Evolutionary conservation across 2,888 invertebrate species (phyloP).

Genomic region (Troides aeacus): DNA sequence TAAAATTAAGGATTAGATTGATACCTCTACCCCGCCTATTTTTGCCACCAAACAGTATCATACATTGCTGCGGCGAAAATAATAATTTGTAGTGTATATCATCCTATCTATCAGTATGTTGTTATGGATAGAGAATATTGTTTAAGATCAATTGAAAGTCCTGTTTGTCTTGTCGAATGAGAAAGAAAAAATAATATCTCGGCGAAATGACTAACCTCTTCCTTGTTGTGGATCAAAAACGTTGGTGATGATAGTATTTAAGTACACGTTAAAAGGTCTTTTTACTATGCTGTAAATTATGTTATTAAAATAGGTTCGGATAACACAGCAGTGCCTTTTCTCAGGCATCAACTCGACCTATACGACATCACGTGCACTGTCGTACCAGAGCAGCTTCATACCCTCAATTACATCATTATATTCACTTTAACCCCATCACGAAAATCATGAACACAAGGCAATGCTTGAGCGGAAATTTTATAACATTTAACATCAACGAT

Average conservation of each 20-base stretch:
- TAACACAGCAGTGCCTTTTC: conserved; percentile 9
- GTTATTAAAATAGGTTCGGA: conserved; percentile 13
- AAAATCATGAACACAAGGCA: conserved; percentile 43
- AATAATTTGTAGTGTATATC: too few relatives aligned
- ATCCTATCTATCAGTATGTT: too few relatives aligned
- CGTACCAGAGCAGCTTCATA: conserved; percentile 55
- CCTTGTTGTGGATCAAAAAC: not conserved
- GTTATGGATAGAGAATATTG: too few relatives aligned
- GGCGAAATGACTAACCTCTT: not conserved
- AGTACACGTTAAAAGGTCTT: not conserved
- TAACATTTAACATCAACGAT: conserved; percentile 11
- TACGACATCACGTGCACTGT: conserved; percentile 49
- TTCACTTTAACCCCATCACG: conserved; percentile 67
- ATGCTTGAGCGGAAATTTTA: conserved; percentile 49
- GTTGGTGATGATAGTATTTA: not conserved
- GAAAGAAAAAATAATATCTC: too few relatives aligned
- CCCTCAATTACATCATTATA: conserved; percentile 64
- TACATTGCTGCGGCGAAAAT: too few relatives aligned
- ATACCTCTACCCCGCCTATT: too few relatives aligned
- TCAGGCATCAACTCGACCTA: conserved; percentile 26
- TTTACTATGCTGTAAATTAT: conserved; percentile 5
- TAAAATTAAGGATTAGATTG: too few relatives aligned
- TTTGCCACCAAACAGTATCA: too few relatives aligned
- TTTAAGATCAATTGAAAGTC: too few relatives aligned
- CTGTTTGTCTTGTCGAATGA: too few relatives aligned